A percentile compares a stretch with the other conserved stretches of the same genome.
Conservation (phyloP, 2,888 invertebrate species). For the Drosophila planitibia region DNA sequence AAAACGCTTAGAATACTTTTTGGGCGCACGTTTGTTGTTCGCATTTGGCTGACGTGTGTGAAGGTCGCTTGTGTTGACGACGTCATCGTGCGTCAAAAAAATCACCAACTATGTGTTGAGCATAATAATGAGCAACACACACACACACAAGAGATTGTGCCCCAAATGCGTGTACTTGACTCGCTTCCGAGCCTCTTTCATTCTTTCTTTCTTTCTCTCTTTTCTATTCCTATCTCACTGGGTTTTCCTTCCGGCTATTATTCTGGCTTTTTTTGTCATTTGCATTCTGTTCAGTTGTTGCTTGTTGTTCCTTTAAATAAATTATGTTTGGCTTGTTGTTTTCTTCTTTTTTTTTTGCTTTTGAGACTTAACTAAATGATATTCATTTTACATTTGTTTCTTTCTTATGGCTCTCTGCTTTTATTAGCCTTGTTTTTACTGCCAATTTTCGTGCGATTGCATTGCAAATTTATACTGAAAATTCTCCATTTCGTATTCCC, state of each 20-base stretch:
- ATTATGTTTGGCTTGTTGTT: slow-evolving; percentile 38
- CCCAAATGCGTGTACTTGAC: slow-evolving; percentile 47
- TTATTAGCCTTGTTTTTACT: slow-evolving; percentile 18
- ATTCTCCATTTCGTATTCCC: slow-evolving; percentile 48
- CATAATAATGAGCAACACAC: slow-evolving; percentile 68
- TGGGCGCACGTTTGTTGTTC: slow-evolving; percentile 57
- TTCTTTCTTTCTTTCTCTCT: background rate
- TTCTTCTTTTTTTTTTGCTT: background rate
- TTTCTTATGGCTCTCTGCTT: slow-evolving; percentile 6
- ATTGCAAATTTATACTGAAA: slow-evolving; percentile 35
- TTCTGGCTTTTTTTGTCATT: slow-evolving; percentile 30
- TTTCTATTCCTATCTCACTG: background rate
- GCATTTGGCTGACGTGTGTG: slow-evolving; percentile 56
- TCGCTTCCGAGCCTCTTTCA: slow-evolving; percentile 17
- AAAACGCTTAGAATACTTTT: slow-evolving; percentile 68
- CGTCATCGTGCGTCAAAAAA: slow-evolving; percentile 30
- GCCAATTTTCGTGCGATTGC: slow-evolving; percentile 15
- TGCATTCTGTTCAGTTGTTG: slow-evolving; percentile 31
- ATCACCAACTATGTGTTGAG: slow-evolving; percentile 72
- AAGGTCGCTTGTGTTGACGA: slow-evolving; percentile 64
- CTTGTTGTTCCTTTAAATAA: slow-evolving; percentile 54
- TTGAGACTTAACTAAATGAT: slow-evolving; percentile 27
- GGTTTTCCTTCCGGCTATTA: slow-evolving; percentile 12
- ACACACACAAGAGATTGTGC: slow-evolving; percentile 19
- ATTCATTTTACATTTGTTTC: slow-evolving; percentile 27